Conservation (phyloP, 2,888 invertebrate genomes). For the Lepas anatifera region DNA sequence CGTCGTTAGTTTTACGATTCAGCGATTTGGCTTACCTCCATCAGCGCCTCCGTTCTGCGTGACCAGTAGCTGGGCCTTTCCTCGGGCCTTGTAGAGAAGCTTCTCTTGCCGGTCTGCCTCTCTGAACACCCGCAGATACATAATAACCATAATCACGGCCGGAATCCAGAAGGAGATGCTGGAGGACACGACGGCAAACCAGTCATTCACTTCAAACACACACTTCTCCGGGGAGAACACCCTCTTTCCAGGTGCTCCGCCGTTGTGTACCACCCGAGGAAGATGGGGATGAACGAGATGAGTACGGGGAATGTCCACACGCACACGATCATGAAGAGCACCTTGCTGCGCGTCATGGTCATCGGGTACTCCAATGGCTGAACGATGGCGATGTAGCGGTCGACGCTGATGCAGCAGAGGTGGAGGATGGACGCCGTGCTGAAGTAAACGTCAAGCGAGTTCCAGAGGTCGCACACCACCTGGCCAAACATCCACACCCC, state of each 20-base stretch:
- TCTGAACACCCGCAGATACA: slow-evolving; percentile 75
- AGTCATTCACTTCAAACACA: slow-evolving; percentile 59
- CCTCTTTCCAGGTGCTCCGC: slow-evolving; percentile 48
- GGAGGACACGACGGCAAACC: slow-evolving; percentile 77
- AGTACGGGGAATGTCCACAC: slow-evolving; percentile 86
- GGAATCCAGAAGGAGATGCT: slow-evolving; percentile 93
- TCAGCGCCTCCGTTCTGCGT: slow-evolving; percentile 4
- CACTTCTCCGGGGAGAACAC: slow-evolving; percentile 50
- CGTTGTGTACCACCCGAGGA: slow-evolving; percentile 91
- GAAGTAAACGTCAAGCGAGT: slow-evolving; percentile 86
- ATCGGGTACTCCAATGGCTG: slow-evolving; percentile 86
- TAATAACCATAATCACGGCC: slow-evolving; percentile 84
- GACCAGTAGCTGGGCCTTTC: slow-evolving; percentile 6
- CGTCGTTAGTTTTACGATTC: no score
- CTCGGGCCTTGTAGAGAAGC: slow-evolving; percentile 21
- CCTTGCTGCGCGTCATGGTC: slow-evolving; percentile 70
- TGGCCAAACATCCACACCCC: slow-evolving; percentile 80
- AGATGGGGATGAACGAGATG: slow-evolving; percentile 87
- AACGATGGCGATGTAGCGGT: slow-evolving; percentile 85
- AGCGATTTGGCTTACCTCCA: background rate
- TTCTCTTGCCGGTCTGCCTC: slow-evolving; percentile 86
- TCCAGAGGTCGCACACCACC: slow-evolving; percentile 88
- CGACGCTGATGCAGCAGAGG: slow-evolving; percentile 86
- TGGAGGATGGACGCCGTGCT: slow-evolving; percentile 66
- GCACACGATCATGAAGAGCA: slow-evolving; percentile 35